Base-by-base conservation (phyloP, 1,140 invertebrate species). In the Leptinotarsa texana region DNA sequence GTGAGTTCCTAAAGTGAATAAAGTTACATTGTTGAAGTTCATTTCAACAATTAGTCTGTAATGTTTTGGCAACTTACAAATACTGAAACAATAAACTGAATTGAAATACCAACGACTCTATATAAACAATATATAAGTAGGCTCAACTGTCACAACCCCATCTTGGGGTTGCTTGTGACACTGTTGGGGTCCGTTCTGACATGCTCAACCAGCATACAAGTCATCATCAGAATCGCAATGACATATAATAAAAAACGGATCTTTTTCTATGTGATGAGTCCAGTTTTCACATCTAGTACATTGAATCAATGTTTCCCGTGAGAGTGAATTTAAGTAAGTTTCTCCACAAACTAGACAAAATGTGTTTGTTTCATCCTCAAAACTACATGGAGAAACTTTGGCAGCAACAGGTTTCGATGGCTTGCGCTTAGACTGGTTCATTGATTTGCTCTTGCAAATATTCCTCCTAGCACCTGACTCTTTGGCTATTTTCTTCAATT, bases 401-500 rank as follows among this genome's bases (percentile, higher is more conserved):
- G 13, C 49, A n/a, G 49, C 49, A 4, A 51, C 49, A 13, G 13
- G 49, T 51, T 51, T 51, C 49, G 5, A 51, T 51, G 49, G 49
- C 49, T 51, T 51, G 6, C 5, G 21, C 63, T 21, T 13, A 51
- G 49, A 27, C 24, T 27, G 3, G 24, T 4, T 51, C 3, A 1
- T 15, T 49, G 27, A 15, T 33, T 69, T 69, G 5, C 18, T 24
- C 17, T 33, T 48, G 33, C n/a, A 13, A 69, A 72, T 72, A 72
- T 72, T 72, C 66, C 13, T 63, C 61, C 15, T 18, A 33, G 61
- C 61, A 72, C 70, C 70, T 24, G 49, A 72, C 18, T 72, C 24
- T 61, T 22, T 72, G 4, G 70, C 48, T 63, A 4, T 63, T 72
- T 72, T 24, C 13, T 72, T 72, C 15, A 33, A 63, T 72, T 72